phyloP scores from a whole-genome alignment of 2,888 invertebrate species.

The Hirtodrosophila histrioides region DNA sequence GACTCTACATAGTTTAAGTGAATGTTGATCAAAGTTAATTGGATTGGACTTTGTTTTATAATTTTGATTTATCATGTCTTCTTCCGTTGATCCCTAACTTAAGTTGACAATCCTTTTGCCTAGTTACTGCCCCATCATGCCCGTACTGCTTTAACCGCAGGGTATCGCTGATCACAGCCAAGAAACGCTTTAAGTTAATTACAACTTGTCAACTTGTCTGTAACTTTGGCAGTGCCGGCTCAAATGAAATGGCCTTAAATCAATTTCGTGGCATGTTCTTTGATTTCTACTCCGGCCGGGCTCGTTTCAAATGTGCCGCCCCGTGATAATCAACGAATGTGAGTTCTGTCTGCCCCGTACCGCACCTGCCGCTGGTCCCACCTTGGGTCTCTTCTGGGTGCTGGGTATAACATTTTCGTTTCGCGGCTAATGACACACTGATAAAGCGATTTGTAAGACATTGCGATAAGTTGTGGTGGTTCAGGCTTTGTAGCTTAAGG shows the following conservation, averaged over 20 bases:
- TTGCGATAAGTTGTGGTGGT: slow-evolving; percentile 75
- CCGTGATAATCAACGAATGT: slow-evolving; percentile 68
- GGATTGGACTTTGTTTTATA: too few species aligned
- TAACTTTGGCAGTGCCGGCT: slow-evolving; percentile 57
- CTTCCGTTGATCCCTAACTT: too few species aligned
- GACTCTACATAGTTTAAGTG: too few species aligned
- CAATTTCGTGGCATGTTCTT: slow-evolving; percentile 65
- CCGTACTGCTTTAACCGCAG: neutral
- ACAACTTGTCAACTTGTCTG: slow-evolving; percentile 70
- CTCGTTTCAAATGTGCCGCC: slow-evolving; percentile 66
- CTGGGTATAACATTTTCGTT: slow-evolving; percentile 66
- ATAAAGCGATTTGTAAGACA: slow-evolving; percentile 81
- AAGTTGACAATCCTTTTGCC: too few species aligned
- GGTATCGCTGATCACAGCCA: slow-evolving; percentile 13
- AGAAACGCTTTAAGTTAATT: slow-evolving; percentile 82
- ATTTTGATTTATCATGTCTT: too few species aligned
- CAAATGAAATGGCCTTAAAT: slow-evolving; percentile 68
- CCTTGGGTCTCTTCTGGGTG: slow-evolving; percentile 13
- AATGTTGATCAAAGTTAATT: too few species aligned
- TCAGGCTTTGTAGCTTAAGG: slow-evolving; percentile 77
- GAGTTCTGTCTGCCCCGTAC: slow-evolving; percentile 26
- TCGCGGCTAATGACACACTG: slow-evolving; percentile 75
- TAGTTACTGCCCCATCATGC: neutral
- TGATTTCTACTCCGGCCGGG: slow-evolving; percentile 27
- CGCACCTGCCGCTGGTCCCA: slow-evolving; percentile 3